Percentiles rank a stretch among this genome's conserved stretches.
These are phyloP conservation scores for Benthosema pterotum DNA, from an alignment of 2,797 vertebrate genomes.

Conservation along the genomic window DNA sequence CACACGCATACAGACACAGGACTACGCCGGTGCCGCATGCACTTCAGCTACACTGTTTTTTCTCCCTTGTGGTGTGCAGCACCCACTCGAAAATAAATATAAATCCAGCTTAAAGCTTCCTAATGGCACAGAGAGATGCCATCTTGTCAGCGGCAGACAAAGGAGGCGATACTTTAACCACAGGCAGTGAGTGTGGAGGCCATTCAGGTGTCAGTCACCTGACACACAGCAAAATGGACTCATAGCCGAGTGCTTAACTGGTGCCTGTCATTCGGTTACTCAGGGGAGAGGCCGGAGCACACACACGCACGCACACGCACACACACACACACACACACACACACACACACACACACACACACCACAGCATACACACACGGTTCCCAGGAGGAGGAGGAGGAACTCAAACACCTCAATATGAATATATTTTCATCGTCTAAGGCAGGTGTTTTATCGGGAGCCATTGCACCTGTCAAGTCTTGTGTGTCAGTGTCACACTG, in stretches of 20 bases:
- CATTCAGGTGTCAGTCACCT: slow-evolving; percentile 74
- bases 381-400: too few species aligned
- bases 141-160: slow-evolving; percentile 81
- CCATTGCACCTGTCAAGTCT: slow-evolving; percentile 67
- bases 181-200: slow-evolving; percentile 68
- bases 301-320: slow-evolving; percentile 6
- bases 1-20: too few species aligned
- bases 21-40: too few species aligned
- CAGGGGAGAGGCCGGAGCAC: slow-evolving; percentile 52
- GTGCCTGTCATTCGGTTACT: slow-evolving; percentile 77
- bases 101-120: slow-evolving; percentile 46
- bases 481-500: background rate
- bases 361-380: too few species aligned
- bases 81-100: too few species aligned
- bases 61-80: too few species aligned
- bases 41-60: too few species aligned
- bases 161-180: slow-evolving; percentile 78
- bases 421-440: slow-evolving; percentile 55
- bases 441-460: slow-evolving; percentile 53
- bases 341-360: slow-evolving; percentile 39
- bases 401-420: slow-evolving; percentile 55
- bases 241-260: slow-evolving; percentile 67
- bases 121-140: slow-evolving; percentile 69
- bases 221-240: slow-evolving; percentile 68
- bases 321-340: slow-evolving; percentile 59